Percentiles rank a stretch among this genome's conserved stretches.
These are phyloP conservation scores for Elgaria multicarinata DNA, from an alignment of 2,113 vertebrate species.

Conservation along the genomic window DNA sequence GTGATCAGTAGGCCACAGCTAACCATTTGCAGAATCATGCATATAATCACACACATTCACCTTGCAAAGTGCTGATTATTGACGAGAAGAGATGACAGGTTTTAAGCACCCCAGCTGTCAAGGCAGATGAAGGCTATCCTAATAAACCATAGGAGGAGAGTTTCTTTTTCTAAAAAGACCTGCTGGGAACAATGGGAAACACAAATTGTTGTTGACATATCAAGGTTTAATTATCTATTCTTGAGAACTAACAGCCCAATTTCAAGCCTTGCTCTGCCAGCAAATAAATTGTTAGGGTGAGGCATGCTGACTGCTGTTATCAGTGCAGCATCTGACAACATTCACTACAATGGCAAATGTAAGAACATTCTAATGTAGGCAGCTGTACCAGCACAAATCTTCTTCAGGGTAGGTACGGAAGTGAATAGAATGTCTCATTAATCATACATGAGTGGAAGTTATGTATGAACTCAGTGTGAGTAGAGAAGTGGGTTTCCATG, in stretches of 20 bases:
- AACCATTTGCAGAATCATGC: neutral
- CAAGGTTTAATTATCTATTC: slow-evolving; percentile 34
- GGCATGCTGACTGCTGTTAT: neutral
- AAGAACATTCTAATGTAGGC: neutral
- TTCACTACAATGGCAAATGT: neutral
- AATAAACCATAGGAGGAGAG: slow-evolving; percentile 2
- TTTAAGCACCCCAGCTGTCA: slow-evolving; percentile 18
- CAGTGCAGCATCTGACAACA: neutral
- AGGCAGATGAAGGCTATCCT: slow-evolving; percentile 22
- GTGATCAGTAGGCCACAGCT: neutral
- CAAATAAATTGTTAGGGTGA: slow-evolving; percentile 3
- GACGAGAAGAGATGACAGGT: slow-evolving; percentile 14
- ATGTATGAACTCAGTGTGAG: neutral
- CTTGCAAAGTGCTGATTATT: neutral
- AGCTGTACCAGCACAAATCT: neutral
- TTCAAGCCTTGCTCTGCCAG: neutral
- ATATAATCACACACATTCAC: neutral
- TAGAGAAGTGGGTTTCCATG: neutral
- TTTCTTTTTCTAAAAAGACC: neutral
- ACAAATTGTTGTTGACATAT: slow-evolving; percentile 30
- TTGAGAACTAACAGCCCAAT: slow-evolving; percentile 1
- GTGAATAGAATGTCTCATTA: neutral
- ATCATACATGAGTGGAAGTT: neutral
- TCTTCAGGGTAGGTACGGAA: neutral
- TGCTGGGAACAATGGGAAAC: slow-evolving; percentile 17